Evolutionary conservation across 2,113 vertebrate species (phyloP), one percentile per base, ranked within the genome.

Genomic region (Lophotis ruficrista): DNA sequence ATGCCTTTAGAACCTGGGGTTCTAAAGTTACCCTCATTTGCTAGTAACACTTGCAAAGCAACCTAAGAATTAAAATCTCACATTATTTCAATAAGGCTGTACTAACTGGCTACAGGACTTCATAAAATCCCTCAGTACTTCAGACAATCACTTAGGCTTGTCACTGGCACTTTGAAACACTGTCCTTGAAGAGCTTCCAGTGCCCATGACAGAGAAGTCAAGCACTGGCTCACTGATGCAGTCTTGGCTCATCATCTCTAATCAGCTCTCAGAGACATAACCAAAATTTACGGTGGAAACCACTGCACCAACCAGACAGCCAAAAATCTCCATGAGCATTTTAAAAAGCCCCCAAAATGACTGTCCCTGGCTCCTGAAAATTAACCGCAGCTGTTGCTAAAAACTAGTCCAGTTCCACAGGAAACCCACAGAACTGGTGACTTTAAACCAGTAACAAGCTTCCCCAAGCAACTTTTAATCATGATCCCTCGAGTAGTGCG

Each of bases 381-480:
- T 96, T 92, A 97, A 95, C 96, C 94, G 14, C 97, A 97, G 94
- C 93, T 97, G 92, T 83, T 97, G 83, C 94, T 94, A 78, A 96
- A 96, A 97, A 86, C 77, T 54, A 87, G 89, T 51, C 70, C 87
- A 83, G 60, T 92, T 98, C 93, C 87, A 95, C 94, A 97, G 96
- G 93, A 98, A 98, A 97, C 84, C 95, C 90, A 73, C 97, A 94
- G 84, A 95, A 82, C 89, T 96, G 96, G 97, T 94, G 97, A 95
- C n/a, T 83, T 91, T 37, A 70, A 88, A 93, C 70, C 45, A 87
- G 83, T 43, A 90, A 90, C 72, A 68, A 83, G 51, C 54, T 94
- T 97, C 84, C 89, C 89, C 37, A 51, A 94, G 93, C 93, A 94
- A 87, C 38, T 90, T 95, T 94, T 87, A 96, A 94, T 94, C 87